A percentile compares a stretch with the other conserved stretches of the same genome.
These are phyloP conservation scores for Mola mola DNA, from an alignment of 2,113 vertebrate genomes.

Conservation along the genomic window DNA sequence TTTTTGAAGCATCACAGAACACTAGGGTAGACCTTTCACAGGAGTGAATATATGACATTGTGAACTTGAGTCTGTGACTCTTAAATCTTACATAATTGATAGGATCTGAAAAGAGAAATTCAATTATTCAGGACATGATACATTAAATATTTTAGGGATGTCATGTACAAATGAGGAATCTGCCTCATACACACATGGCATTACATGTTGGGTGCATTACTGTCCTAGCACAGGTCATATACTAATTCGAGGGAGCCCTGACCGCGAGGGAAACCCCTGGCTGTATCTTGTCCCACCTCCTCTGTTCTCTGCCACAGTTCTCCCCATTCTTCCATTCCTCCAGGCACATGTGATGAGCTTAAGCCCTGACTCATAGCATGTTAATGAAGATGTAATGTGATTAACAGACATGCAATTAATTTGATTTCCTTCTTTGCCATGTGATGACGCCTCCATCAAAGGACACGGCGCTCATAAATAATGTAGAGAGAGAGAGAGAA, in stretches of 20 bases:
- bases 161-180: conserved; percentile 2
- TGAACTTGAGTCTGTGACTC: conserved; percentile 3
- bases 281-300: conserved; percentile 38
- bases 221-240: conserved; percentile 2
- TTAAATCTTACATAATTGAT: conserved; percentile 37
- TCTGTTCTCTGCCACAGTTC: not conserved
- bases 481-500: conserved; percentile 23
- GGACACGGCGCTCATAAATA: conserved; percentile 71
- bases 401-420: conserved; percentile 85
- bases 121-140: conserved; percentile 41
- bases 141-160: conserved; percentile 27
- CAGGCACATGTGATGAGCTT: conserved; percentile 72
- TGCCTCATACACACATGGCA: conserved; percentile 13
- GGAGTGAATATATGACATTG: conserved; percentile 11
- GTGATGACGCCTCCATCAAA: conserved; percentile 79
- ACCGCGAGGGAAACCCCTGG: conserved; percentile 60
- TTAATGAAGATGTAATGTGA: conserved; percentile 84
- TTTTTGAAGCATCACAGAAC: not conserved
- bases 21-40: conserved; percentile 4
- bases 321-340: conserved; percentile 57
- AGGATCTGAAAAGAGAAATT: not conserved
- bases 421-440: conserved; percentile 76
- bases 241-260: conserved; percentile 40
- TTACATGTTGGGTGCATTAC: conserved; percentile 15
- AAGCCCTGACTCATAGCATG: conserved; percentile 81